Conservation (phyloP, 2,113 vertebrate species). For the Alaudala cheleensis region DNA sequence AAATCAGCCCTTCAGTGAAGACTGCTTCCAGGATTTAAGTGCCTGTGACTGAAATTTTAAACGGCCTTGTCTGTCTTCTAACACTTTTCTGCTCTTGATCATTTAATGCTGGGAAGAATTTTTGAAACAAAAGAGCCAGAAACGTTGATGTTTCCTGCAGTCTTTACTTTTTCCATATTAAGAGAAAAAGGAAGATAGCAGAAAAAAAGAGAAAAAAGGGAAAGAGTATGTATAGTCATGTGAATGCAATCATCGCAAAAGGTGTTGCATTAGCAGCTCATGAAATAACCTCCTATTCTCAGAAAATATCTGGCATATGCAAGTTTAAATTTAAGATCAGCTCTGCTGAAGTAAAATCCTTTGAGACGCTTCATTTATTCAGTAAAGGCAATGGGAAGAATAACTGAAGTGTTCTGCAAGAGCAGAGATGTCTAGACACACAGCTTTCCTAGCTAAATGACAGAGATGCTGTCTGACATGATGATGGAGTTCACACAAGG, state of each 20-base stretch:
- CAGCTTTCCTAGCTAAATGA: background rate
- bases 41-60: background rate
- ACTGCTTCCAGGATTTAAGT: background rate
- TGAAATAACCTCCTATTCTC: background rate
- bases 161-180: background rate
- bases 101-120: background rate
- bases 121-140: background rate
- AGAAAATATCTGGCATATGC: background rate
- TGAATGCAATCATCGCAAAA: background rate
- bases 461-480: slow-evolving; percentile 13
- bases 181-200: background rate
- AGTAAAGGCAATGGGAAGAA: background rate
- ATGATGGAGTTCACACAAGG: slow-evolving; percentile 5
- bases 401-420: background rate
- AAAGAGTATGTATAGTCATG: background rate
- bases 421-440: background rate
- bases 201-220: background rate
- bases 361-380: background rate
- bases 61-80: background rate
- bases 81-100: background rate
- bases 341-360: slow-evolving; percentile 1
- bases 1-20: background rate
- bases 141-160: background rate
- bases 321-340: slow-evolving; percentile 9
- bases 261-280: background rate